Evolutionary conservation across 1,140 invertebrate species (phyloP).

Genomic region (Hycleus phaleratus): DNA sequence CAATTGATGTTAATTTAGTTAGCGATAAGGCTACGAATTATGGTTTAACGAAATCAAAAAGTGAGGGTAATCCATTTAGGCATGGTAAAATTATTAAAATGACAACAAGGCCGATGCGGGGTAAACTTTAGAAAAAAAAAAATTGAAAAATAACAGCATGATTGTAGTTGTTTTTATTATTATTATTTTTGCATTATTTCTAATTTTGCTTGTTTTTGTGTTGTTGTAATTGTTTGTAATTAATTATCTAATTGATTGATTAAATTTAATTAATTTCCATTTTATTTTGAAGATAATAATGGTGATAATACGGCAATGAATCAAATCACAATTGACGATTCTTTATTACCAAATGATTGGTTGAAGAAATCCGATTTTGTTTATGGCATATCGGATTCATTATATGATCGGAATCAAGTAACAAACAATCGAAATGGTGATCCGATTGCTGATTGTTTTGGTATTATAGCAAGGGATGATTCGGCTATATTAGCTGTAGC

Average conservation of each 20-base stretch:
- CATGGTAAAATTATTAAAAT: conserved; percentile 37
- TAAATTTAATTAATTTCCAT: not conserved
- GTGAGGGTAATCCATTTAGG: conserved; percentile 37
- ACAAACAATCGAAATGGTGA: conserved; percentile 71
- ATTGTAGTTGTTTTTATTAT: not conserved
- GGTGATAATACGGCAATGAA: not conserved
- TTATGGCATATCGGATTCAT: conserved; percentile 62
- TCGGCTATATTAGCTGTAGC: conserved; percentile 77
- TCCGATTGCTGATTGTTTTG: conserved; percentile 88
- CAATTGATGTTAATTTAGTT: not conserved
- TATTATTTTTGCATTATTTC: not conserved
- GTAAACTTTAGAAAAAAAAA: not conserved
- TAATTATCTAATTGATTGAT: too few species aligned
- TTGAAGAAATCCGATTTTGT: conserved; percentile 54
- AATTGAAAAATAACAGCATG: conserved; percentile 2
- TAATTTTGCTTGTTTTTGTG: too few species aligned
- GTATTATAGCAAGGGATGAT: conserved; percentile 69
- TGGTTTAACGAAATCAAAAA: conserved; percentile 36
- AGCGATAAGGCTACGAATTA: conserved; percentile 21
- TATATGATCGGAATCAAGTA: conserved; percentile 74
- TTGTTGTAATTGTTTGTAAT: too few species aligned
- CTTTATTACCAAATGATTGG: conserved; percentile 50
- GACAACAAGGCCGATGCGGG: conserved; percentile 23
- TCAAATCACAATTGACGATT: conserved; percentile 16
- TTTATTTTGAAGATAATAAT: not conserved